Evolutionary conservation across 2,797 vertebrate genomes (phyloP), one percentile per base, ranked within the genome.

Genomic region (Acrocephalus scirpaceus): DNA sequence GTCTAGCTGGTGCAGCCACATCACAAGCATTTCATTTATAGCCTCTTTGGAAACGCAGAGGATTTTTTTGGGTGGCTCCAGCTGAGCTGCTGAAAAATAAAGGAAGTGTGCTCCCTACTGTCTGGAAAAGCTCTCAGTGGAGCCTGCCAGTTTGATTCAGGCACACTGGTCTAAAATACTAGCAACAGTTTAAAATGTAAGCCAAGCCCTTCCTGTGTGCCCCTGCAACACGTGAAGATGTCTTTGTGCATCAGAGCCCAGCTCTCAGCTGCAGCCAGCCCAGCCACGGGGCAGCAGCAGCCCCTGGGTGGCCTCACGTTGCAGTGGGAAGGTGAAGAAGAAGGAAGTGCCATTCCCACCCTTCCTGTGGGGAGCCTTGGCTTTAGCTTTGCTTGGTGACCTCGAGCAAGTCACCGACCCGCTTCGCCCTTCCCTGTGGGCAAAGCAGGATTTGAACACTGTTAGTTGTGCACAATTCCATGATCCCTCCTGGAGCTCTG

Each of bases 91-190:
- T 60, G 78, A 95, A 96, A 96, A 93, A 78, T 94, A 70, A 80
- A 91, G 85, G 75, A 85, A 93, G 84, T 90, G 74, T 94, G 94
- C 95, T 95, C 96, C 86, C 96, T 95, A 56, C 91, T 81, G 94
- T 87, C 84, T 84, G 53, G 40, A 81, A 90, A 70, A 65, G 27
- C 32, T 56, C 73, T 80, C 42, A 48, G 72, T 54, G 79, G 62
- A 84, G 57, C 26, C 32, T 69, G 56, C 18, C 60, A 17, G 85
- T 38, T 48, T 53, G 44, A 57, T 45, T 78, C 23, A 62, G 69
- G 58, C 42, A 51, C 30, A 4, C 9, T 48, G 51, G 21, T 56
- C 58, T 90, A 60, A 91, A 91, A 65, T 16, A 72, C 15, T 20
- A 83, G 53, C 29, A 72, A 32, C 5, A n/a, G 30, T 44, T 82